Evolutionary conservation across 2,113 vertebrate genomes (phyloP), one percentile per base, ranked within the genome.

Genomic region (Patagioenas fasciata): DNA sequence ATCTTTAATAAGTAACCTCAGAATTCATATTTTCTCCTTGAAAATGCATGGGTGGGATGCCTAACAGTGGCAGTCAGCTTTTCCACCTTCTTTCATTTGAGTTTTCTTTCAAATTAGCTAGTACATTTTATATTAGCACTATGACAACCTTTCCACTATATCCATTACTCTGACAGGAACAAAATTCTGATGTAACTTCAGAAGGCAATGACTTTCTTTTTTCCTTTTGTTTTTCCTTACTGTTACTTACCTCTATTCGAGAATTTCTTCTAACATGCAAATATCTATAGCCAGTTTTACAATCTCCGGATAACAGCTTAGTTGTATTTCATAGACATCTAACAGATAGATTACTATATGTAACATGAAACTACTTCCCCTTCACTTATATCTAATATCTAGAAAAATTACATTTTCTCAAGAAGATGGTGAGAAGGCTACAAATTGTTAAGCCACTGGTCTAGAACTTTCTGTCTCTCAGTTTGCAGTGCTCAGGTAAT

Each of bases 101-200:
- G 24, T 42, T 6, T 47, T 65, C 19, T 84, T 84, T 65, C 57
- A 88, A 94, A 95, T 93, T 79, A 94, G 56, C 48, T 75, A 66
- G 24, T 44, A 34, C 21, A 95, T 96, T 97, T 95, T 53, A 47
- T 73, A 88, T 78, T 87, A 94, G 18, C 62, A 85, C 34, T 57
- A 11, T 73, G 88, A 89, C 77, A 94, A 71, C 38, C 75, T 60
- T 96, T 96, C 54, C 54, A 47, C 29, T 72, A 38, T 75, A 48
- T 67, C n/a, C 28, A 66, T 73, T 88, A 71, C 74, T 60, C 84
- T 79, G 60, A 80, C 53, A 74, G 64, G 53, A 96, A 66, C 23
- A 74, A 62, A 89, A 79, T 81, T 92, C 82, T 89, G 23, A 89
- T 83, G 70, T 83, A 40, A 62, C 40, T 91, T 85, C 90, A 60